Percentiles rank a stretch among this genome's conserved stretches.
Conservation (phyloP, 2,888 invertebrate species). For the Tortrix viridana region DNA sequence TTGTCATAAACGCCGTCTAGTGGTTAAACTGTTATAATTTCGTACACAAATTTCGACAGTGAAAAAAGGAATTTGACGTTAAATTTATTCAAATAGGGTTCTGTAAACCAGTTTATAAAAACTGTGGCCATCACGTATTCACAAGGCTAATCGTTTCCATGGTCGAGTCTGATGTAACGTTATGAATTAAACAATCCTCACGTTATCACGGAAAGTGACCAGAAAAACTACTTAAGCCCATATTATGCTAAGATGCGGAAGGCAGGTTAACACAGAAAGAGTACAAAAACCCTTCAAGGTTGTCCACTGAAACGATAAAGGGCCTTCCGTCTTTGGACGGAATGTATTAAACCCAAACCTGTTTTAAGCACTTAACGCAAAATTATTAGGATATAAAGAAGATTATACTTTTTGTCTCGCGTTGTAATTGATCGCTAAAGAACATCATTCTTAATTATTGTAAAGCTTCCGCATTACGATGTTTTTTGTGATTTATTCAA, state of each 20-base stretch:
- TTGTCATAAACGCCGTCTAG: too few species aligned
- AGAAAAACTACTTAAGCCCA: slow-evolving; percentile 25
- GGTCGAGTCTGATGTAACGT: slow-evolving; percentile 24
- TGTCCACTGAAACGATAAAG: slow-evolving; percentile 44
- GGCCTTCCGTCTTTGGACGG: slow-evolving; percentile 45
- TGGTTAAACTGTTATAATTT: neutral
- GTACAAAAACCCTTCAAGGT: slow-evolving; percentile 54
- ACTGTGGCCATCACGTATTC: slow-evolving; percentile 10
- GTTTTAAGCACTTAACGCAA: slow-evolving; percentile 49
- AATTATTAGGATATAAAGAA: slow-evolving; percentile 51
- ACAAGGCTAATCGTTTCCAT: slow-evolving; percentile 19
- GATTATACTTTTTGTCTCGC: slow-evolving; percentile 39
- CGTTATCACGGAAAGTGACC: slow-evolving; percentile 23
- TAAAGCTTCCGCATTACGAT: slow-evolving; percentile 26
- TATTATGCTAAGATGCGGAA: slow-evolving; percentile 47
- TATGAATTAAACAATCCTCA: slow-evolving; percentile 21
- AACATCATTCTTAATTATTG: slow-evolving; percentile 33
- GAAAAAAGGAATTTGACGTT: too few species aligned
- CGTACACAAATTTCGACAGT: too few species aligned
- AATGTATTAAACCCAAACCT: slow-evolving; percentile 45
- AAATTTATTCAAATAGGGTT: neutral
- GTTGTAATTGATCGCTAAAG: slow-evolving; percentile 33
- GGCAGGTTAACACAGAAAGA: slow-evolving; percentile 41
- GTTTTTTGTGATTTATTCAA: slow-evolving; percentile 19
- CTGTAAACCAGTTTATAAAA: slow-evolving; percentile 2